Evolutionary conservation across 2,797 vertebrate species (phyloP).

Genomic region (Trichosurus vulpecula): DNA sequence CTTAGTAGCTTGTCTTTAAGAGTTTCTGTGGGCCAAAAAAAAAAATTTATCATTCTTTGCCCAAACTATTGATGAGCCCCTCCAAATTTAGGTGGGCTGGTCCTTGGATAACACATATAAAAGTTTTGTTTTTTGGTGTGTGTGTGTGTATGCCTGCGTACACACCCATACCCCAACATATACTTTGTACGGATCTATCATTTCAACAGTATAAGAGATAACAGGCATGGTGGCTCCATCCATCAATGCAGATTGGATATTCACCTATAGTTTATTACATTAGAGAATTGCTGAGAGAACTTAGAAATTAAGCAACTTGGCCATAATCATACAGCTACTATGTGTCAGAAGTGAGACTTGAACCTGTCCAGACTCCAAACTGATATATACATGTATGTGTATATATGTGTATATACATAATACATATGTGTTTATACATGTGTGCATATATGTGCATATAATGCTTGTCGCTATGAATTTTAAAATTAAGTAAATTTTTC

Average conservation of each 20-base stretch:
- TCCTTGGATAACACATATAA: neutral
- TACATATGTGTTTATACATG: neutral
- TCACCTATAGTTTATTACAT: neutral
- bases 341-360: neutral
- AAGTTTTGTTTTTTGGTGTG: neutral
- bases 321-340: neutral
- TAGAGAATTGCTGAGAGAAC: neutral
- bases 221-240: neutral
- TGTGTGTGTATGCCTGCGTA: neutral
- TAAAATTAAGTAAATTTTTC: conserved; percentile 45
- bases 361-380: neutral
- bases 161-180: neutral
- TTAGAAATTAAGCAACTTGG: neutral
- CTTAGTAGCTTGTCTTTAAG: neutral
- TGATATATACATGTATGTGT: neutral
- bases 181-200: neutral
- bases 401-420: neutral
- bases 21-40: neutral
- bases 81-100: neutral
- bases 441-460: neutral
- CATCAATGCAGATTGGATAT: neutral
- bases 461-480: conserved; percentile 41
- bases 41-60: neutral
- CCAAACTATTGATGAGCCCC: neutral
- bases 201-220: neutral